Base-by-base conservation (phyloP, 2,797 vertebrate species). In the Thaleichthys pacificus region DNA sequence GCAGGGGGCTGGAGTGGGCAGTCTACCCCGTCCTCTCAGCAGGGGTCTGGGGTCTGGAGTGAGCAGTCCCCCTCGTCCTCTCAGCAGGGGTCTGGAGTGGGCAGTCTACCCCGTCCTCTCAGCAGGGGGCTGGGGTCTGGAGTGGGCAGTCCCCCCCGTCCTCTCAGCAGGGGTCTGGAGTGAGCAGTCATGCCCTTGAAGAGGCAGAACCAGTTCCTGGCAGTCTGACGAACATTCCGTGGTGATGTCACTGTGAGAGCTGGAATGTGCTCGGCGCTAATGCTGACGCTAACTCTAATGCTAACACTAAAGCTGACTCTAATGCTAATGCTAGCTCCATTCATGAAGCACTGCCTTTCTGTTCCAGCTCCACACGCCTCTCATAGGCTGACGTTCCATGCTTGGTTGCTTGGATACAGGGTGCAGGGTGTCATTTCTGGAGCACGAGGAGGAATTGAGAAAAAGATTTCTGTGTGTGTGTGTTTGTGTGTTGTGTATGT, bases 181-280 rank as follows among this genome's bases (percentile, higher is more conserved):
- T 72, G 74, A 71, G 70, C 72, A 70, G 42, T 65, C 38, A 2
- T 77, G 85, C 66, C 87, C 87, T 87, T 85, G 79, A 84, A 81
- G 68, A 85, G 78, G 81, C 76, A 69, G 57, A 54, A 71, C 30
- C 24, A 21, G 61, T 78, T 75, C 60, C 68, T 86, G 82, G 84
- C 85, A 74, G 69, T 32, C 57, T 57, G 24, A 72, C 77, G 80
- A 80, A 79, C 70, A 32, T 62, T 61, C 67, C 72, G 32, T 61
- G 19, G 66, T 24, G 76, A 73, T 68, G 76, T 77, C 82, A 72
- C 75, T 22, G 61, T 69, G 79, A 71, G 74, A 75, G 70, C 15
- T 56, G 74, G 66, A 24, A 24, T 12, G 67, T 35, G 72, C 68
- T 74, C 63, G 57, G 32, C 6, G 9, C 22, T 71, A 78, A 80